These are phyloP conservation scores for Tetramorium parvispinum DNA, from an alignment of 1,140 invertebrate genomes.

Conservation along the genomic window DNA sequence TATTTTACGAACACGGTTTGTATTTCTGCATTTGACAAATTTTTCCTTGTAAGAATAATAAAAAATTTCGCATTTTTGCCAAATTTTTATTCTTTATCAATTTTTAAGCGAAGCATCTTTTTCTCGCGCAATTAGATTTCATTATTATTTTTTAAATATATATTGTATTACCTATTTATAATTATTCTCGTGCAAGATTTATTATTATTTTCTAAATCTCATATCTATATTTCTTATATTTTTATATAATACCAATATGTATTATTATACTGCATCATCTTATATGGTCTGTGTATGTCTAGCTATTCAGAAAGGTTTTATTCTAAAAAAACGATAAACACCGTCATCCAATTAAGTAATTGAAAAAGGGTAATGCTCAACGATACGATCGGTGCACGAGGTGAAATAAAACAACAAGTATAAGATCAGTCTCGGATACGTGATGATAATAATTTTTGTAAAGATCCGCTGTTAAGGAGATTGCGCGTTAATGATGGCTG, in stretches of 20 bases:
- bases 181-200: not conserved
- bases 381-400: not conserved
- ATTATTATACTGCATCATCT: not conserved
- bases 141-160: not conserved
- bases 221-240: not conserved
- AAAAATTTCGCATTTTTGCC: not conserved
- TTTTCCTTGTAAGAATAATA: not conserved
- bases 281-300: not conserved
- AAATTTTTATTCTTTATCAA: not conserved
- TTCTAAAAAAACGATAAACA: not conserved
- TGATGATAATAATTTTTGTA: constrained; percentile 52
- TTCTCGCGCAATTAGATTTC: not conserved
- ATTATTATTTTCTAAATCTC: constrained; percentile 1
- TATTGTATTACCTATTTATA: not conserved
- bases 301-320: not conserved
- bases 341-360: constrained; percentile 4
- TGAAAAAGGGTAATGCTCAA: constrained; percentile 7
- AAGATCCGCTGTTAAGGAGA: constrained; percentile 27
- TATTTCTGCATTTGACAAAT: not conserved
- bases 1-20: not conserved
- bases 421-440: not conserved
- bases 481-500: constrained; percentile 34
- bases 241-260: not conserved
- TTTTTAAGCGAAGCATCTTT: not conserved
- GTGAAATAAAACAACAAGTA: not conserved